Percentiles rank a stretch among this genome's conserved stretches.
phyloP scores from a whole-genome alignment of 2,797 vertebrate genomes.

The Tokudaia muenninki region DNA sequence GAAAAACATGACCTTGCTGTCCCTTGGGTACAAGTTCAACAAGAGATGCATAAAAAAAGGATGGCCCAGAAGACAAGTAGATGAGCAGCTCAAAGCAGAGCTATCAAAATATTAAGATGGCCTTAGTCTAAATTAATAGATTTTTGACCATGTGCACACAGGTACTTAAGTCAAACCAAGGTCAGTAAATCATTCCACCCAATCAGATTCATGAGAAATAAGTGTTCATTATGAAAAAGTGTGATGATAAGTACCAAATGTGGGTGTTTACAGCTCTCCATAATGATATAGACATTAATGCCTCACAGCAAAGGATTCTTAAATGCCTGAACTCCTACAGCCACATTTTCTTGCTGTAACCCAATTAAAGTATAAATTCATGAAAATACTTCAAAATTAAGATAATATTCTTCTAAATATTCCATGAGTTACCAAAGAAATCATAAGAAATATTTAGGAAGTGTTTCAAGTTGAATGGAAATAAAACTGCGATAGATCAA shows the following conservation, averaged over 20 bases:
- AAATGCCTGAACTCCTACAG: neutral
- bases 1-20: neutral
- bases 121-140: neutral
- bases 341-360: neutral
- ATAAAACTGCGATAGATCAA: conserved; percentile 2
- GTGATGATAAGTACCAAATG: neutral
- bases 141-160: no score
- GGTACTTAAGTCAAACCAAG: neutral
- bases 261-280: neutral
- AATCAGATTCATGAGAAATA: neutral
- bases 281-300: neutral
- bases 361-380: conserved; percentile 1
- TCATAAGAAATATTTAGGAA: neutral
- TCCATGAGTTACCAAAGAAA: neutral
- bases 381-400: conserved; percentile 17
- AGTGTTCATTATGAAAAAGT: neutral
- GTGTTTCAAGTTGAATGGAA: neutral
- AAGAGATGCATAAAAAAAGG: neutral
- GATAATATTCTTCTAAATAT: neutral
- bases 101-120: neutral
- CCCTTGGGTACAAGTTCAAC: neutral
- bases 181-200: neutral
- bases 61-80: neutral
- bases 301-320: neutral
- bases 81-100: neutral